phyloP scores from a whole-genome alignment of 2,797 vertebrate genomes.

The Halcyon smyrnensis region DNA sequence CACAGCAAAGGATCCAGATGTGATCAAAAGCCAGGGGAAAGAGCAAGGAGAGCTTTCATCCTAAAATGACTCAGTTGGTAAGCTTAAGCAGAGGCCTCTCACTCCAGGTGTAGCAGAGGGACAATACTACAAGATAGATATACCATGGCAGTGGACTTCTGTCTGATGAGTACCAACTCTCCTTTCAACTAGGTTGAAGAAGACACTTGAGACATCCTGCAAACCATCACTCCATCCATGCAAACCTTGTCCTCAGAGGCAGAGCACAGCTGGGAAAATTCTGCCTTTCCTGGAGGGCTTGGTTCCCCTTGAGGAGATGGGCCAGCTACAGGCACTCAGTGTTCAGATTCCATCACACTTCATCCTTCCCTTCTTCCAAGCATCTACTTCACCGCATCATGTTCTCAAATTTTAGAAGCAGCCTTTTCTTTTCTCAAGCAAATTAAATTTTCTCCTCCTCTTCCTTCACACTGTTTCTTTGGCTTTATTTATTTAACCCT shows the following conservation, averaged over 20 bases:
- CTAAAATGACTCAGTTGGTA: neutral
- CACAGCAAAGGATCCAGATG: neutral
- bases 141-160: neutral
- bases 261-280: neutral
- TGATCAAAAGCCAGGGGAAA: neutral
- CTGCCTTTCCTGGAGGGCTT: neutral
- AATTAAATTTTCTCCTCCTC: neutral
- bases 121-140: neutral
- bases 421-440: neutral
- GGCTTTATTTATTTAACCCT: neutral
- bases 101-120: neutral
- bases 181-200: neutral
- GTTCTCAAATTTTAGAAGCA: neutral
- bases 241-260: neutral
- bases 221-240: neutral
- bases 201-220: neutral
- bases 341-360: neutral
- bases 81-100: neutral
- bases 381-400: no score
- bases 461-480: neutral
- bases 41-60: neutral
- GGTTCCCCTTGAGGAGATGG: neutral
- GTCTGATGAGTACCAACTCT: neutral
- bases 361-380: neutral
- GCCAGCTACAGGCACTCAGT: accelerated